Conservation (phyloP, 2,797 vertebrate species). For the Sarcoramphus papa region DNA sequence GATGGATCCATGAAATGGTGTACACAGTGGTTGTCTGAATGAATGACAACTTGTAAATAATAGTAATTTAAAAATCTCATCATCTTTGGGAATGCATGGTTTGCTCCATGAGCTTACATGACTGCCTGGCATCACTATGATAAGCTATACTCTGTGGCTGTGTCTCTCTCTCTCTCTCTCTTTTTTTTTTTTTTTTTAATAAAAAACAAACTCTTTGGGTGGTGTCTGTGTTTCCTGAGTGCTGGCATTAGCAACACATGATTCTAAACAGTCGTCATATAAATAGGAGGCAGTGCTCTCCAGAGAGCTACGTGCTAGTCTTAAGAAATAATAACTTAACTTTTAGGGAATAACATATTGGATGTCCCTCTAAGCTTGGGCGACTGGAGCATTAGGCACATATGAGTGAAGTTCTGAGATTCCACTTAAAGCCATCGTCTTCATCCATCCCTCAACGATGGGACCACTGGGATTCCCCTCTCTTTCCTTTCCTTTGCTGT, state of each 20-base stretch:
- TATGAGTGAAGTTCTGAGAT: neutral
- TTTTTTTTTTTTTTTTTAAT: neutral
- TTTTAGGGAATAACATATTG: neutral
- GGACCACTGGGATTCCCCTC: neutral
- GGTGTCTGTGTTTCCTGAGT: neutral
- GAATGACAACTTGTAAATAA: neutral
- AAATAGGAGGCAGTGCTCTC: neutral
- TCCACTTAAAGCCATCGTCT: neutral
- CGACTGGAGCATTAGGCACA: accelerated
- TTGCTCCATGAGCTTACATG: neutral
- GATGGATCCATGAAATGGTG: neutral
- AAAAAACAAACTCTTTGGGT: neutral
- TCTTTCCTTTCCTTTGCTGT: neutral
- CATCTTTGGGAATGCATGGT: neutral
- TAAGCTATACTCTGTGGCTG: neutral
- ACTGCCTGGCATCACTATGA: neutral
- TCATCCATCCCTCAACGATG: neutral
- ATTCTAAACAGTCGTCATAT: neutral
- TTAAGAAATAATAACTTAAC: neutral
- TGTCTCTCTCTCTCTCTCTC: accelerated
- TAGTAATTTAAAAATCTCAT: neutral
- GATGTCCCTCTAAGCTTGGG: neutral
- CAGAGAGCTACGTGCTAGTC: neutral
- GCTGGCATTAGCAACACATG: neutral
- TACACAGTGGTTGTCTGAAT: neutral